Evolutionary conservation across 2,888 invertebrate species (phyloP), one percentile per base, ranked within the genome.

Genomic region (Fabriciana adippe): DNA sequence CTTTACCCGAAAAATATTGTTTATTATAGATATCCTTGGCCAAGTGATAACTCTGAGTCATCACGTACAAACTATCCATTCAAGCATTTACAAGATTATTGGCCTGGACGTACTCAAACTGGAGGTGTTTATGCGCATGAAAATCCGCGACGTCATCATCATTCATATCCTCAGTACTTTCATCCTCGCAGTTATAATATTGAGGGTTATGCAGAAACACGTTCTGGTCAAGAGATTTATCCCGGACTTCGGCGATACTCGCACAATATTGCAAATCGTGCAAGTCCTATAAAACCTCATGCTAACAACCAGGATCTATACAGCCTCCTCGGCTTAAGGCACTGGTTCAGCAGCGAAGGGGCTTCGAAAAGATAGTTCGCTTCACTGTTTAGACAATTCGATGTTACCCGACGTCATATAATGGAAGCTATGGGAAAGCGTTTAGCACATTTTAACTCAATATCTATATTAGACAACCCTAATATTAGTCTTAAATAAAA

Each of bases 351-450:
- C 77, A 88, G 86, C 75, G 91, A 92, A 83, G 88, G 87, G 66
- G 84, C 88, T 66, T 87, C 91, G 69, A 91, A 92, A 77, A 92
- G 92, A 92, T 92, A 92, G 91, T 79, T 85, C 75, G 74, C 70
- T 82, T 78, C 70, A 73, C 70, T 68, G 78, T 71, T 80, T 85
- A 89, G 85, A 87, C 81, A 88, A 89, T 83, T 87, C 84, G 89
- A 92, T 90, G 92, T 92, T 92, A 92, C 92, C 92, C 92, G 91
- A 92, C 87, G 87, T 88, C 85, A 80, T 92, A 88, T 91, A 89
- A 84, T 89, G 91, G 82, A 88, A 88, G 92, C 92, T 91, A 88
- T 91, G 90, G 86, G 76, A 78, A 69, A 64, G 64, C 59, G 47
- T 18, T 56, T 35, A 50, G 67, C 59, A 65, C 59, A 65, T 65